These are phyloP conservation scores for Diogma glabrata DNA, from an alignment of 2,888 invertebrate species.

Conservation along the genomic window DNA sequence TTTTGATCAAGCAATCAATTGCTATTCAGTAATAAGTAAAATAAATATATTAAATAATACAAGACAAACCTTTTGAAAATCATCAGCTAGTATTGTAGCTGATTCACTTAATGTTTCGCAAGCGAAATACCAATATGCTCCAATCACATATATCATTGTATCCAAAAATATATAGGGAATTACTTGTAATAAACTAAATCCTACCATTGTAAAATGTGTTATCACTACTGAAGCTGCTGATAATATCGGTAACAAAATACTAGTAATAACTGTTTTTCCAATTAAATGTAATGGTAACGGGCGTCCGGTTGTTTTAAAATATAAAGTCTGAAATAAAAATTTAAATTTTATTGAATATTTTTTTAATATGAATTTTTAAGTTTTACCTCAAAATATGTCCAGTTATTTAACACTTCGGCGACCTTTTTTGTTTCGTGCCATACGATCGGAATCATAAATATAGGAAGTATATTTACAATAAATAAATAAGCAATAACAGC, in stretches of 20 bases:
- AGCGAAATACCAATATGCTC: conserved; percentile 59
- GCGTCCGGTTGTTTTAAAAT: conserved; percentile 47
- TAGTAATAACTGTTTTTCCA: conserved; percentile 45
- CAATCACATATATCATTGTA: conserved; percentile 53
- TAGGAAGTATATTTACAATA: conserved; percentile 57
- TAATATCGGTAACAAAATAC: conserved; percentile 46
- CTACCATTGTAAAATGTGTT: conserved; percentile 58
- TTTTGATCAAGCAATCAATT: too few relatives aligned
- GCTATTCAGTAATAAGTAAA: too few relatives aligned
- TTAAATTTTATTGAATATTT: too few relatives aligned
- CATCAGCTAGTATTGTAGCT: conserved; percentile 52
- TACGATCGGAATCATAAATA: conserved; percentile 48
- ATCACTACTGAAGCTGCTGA: conserved; percentile 52
- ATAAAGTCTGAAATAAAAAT: conserved; percentile 41
- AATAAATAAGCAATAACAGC: conserved; percentile 64
- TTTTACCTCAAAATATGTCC: conserved; percentile 54
- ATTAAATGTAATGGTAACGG: conserved; percentile 44
- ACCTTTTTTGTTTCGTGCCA: conserved; percentile 58
- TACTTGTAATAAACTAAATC: conserved; percentile 44
- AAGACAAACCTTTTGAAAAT: conserved; percentile 46
- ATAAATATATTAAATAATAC: background rate
- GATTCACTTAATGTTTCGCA: conserved; percentile 53
- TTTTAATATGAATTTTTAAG: background rate
- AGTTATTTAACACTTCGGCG: conserved; percentile 46
- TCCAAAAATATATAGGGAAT: conserved; percentile 59